A percentile compares a stretch with the other conserved stretches of the same genome.
These are phyloP conservation scores for Urocyon cinereoargenteus DNA, from an alignment of 2,797 vertebrate genomes.

Conservation along the genomic window DNA sequence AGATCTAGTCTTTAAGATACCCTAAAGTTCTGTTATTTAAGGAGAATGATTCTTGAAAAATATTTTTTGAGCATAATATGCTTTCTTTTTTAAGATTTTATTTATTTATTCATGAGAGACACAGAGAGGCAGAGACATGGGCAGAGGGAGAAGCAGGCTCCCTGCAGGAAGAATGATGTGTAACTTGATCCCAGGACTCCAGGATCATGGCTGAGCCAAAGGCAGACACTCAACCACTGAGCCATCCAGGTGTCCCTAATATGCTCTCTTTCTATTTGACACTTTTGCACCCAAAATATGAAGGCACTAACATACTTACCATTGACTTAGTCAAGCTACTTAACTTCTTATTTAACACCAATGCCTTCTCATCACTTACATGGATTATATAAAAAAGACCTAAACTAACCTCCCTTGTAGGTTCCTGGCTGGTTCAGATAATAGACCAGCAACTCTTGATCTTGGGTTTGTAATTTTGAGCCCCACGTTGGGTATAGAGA, in stretches of 20 bases:
- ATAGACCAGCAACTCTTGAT: too few relatives aligned
- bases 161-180: too few relatives aligned
- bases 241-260: not conserved
- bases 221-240: too few relatives aligned
- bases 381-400: not conserved
- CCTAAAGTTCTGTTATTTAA: not conserved
- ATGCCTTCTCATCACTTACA: not conserved
- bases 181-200: too few relatives aligned
- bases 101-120: too few relatives aligned
- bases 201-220: too few relatives aligned
- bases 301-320: not conserved
- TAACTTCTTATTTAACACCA: not conserved
- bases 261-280: not conserved
- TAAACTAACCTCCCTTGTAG: not conserved
- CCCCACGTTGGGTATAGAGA: too few relatives aligned
- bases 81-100: not conserved
- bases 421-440: too few relatives aligned
- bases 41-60: not conserved
- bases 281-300: not conserved
- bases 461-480: too few relatives aligned
- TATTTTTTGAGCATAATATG: not conserved
- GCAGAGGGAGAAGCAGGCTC: too few relatives aligned
- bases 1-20: not conserved
- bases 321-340: not conserved
- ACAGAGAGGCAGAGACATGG: too few relatives aligned